phyloP scores from a whole-genome alignment of 2,888 invertebrate species.

The Balanococcus diminutus region DNA sequence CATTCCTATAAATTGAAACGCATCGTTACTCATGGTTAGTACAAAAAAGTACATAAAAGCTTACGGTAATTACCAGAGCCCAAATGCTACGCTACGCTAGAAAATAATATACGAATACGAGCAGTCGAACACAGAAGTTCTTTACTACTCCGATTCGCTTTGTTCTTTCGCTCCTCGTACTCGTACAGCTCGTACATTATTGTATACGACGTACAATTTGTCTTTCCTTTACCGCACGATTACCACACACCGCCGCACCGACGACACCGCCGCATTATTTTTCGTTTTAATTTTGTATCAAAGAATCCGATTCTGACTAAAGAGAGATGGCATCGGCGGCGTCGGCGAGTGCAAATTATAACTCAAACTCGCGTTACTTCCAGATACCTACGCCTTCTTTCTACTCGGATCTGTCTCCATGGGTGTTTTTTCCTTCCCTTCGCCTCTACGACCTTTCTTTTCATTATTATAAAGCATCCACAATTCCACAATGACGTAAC shows the following conservation, averaged over 20 bases:
- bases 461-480: background rate
- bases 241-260: background rate
- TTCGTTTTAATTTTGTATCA: background rate
- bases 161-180: background rate
- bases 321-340: background rate
- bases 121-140: background rate
- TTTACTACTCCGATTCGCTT: background rate
- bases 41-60: background rate
- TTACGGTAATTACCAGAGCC: background rate
- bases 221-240: background rate
- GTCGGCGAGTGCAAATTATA: background rate
- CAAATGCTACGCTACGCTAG: background rate
- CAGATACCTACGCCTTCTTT: background rate
- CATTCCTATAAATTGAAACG: constrained; percentile 41
- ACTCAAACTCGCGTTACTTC: background rate
- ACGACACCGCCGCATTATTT: background rate
- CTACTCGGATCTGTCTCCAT: background rate
- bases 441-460: background rate
- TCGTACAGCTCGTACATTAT: background rate
- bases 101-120: background rate
- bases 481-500: background rate
- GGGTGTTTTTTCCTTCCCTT: background rate
- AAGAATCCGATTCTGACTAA: background rate
- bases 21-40: background rate
- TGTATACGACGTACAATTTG: background rate